Percentiles rank a stretch among this genome's conserved stretches.
Evolutionary conservation across 2,113 vertebrate genomes (phyloP).

Genomic region (Rafetus swinhoei): DNA sequence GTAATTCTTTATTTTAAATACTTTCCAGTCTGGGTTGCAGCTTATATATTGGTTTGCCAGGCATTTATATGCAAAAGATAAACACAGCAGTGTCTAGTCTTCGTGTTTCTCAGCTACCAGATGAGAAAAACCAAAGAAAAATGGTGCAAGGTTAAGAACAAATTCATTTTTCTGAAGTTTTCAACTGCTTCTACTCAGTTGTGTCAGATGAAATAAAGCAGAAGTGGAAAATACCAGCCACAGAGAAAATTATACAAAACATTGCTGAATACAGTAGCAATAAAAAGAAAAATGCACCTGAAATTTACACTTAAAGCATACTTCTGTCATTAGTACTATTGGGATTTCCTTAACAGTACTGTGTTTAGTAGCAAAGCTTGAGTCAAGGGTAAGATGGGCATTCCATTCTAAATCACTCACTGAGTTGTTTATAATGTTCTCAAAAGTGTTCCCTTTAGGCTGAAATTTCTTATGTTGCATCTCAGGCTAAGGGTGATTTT

Average conservation of each 20-base stretch:
- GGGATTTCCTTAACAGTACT: background rate
- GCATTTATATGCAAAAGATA: constrained; percentile 39
- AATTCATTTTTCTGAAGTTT: constrained; percentile 33
- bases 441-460: background rate
- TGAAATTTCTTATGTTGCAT: background rate
- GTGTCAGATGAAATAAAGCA: constrained; percentile 42
- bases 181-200: constrained; percentile 9
- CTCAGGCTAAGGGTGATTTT: background rate
- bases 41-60: constrained; percentile 24
- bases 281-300: constrained; percentile 42
- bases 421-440: background rate
- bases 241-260: constrained; percentile 21
- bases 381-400: background rate
- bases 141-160: constrained; percentile 8
- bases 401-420: background rate
- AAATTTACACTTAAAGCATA: constrained; percentile 11
- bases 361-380: background rate
- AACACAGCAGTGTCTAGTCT: background rate
- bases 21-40: constrained; percentile 21
- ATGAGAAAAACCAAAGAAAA: background rate
- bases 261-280: constrained; percentile 42
- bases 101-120: background rate
- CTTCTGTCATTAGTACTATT: background rate
- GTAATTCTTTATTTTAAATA: constrained; percentile 45
- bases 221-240: constrained; percentile 41